phyloP scores from a whole-genome alignment of 2,888 invertebrate species.

The Phasia obesa region DNA sequence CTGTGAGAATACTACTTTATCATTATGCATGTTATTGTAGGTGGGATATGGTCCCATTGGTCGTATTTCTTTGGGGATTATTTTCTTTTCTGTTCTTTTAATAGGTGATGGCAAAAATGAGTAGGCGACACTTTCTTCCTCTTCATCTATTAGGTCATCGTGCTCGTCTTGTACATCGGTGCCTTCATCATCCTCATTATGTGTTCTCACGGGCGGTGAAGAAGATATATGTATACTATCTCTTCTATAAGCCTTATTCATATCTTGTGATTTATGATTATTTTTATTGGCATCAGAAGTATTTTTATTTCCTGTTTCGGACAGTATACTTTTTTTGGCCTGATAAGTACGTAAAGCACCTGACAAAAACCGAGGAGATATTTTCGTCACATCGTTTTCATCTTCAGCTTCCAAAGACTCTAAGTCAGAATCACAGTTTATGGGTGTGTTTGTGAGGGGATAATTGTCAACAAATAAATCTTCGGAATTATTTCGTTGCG shows the following conservation, averaged over 20 bases:
- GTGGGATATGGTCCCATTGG: constrained; percentile 57
- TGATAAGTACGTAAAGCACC: constrained; percentile 56
- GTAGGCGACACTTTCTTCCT: constrained; percentile 27
- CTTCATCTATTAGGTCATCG: constrained; percentile 30
- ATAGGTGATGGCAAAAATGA: constrained; percentile 1
- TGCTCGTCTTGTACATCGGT: constrained; percentile 59
- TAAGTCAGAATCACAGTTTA: constrained; percentile 34
- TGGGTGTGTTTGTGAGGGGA: constrained; percentile 51
- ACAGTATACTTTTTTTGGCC: constrained; percentile 31
- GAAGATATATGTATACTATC: constrained; percentile 55
- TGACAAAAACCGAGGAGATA: constrained; percentile 44
- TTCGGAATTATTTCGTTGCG: constrained; percentile 13
- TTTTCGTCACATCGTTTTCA: constrained; percentile 55
- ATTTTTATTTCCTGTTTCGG: neutral
- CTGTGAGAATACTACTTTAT: constrained; percentile 40
- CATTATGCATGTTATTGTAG: constrained; percentile 32
- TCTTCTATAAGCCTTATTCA: constrained; percentile 36
- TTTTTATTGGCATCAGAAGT: neutral
- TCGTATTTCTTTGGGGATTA: constrained; percentile 28
- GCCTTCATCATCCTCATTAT: constrained; percentile 50
- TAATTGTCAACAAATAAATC: constrained; percentile 65
- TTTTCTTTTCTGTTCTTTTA: constrained; percentile 18
- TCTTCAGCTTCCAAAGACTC: constrained; percentile 47
- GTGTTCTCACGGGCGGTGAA: constrained; percentile 19
- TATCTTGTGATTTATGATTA: neutral